Evolutionary conservation across 2,113 vertebrate species (phyloP).

Genomic region (Chiloscyllium plagiosum): DNA sequence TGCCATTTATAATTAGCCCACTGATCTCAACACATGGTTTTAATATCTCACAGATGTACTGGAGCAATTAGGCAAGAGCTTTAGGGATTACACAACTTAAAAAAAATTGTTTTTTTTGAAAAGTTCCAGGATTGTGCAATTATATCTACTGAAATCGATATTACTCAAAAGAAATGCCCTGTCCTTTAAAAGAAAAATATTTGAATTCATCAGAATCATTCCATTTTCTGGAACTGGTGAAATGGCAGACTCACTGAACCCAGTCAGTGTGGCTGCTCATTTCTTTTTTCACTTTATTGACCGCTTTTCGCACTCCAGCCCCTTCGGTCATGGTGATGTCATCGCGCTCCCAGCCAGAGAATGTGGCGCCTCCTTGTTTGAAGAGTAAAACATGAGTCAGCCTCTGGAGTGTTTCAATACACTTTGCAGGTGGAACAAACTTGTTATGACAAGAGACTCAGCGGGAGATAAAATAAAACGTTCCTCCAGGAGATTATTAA

Average conservation of each 20-base stretch:
- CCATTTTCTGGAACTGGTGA: neutral
- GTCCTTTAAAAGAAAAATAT: neutral
- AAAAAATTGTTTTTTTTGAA: neutral
- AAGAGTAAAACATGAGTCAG: neutral
- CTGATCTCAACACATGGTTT: slow-evolving; percentile 6
- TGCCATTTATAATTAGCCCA: neutral
- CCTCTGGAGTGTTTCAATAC: neutral
- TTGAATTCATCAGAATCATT: neutral
- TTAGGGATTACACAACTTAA: neutral
- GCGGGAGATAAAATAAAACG: neutral
- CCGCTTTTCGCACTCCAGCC: neutral
- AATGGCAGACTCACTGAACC: neutral
- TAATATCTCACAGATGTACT: slow-evolving; percentile 13
- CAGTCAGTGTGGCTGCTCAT: neutral
- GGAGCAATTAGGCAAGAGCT: neutral
- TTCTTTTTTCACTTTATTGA: neutral
- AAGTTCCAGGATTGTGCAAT: neutral
- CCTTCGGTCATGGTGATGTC: neutral
- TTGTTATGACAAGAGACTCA: neutral
- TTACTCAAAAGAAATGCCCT: neutral
- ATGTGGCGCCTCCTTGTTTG: neutral
- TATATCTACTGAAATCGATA: neutral
- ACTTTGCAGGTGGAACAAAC: neutral
- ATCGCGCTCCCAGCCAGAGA: neutral
- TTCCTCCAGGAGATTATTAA: neutral